Evolutionary conservation across 2,797 vertebrate genomes (phyloP).

Genomic region (Denticeps clupeoides): DNA sequence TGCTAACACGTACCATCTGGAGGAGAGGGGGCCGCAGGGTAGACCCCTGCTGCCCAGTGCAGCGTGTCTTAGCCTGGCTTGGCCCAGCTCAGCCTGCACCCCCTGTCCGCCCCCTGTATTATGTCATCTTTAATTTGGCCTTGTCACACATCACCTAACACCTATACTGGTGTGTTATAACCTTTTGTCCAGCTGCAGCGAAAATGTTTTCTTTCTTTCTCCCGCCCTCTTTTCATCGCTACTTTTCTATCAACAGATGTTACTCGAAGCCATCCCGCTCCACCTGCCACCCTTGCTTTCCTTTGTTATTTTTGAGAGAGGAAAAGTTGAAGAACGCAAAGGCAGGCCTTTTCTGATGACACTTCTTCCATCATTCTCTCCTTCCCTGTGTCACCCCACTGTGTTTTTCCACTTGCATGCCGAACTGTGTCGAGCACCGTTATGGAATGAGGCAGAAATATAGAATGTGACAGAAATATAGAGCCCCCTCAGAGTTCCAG

Average conservation of each 20-base stretch:
- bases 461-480: constrained; percentile 46
- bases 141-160: constrained; percentile 67
- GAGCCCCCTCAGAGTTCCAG: constrained; percentile 37
- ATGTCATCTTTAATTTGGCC: constrained; percentile 65
- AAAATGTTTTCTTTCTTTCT: constrained; percentile 49
- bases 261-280: constrained; percentile 17
- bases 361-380: constrained; percentile 29
- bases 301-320: constrained; percentile 28
- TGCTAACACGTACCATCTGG: constrained; percentile 69
- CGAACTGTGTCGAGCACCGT: constrained; percentile 32
- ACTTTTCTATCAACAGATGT: constrained; percentile 30
- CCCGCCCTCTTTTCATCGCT: constrained; percentile 28
- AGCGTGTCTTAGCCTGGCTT: constrained; percentile 16
- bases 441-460: constrained; percentile 37
- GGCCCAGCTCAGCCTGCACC: constrained; percentile 2
- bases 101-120: constrained; percentile 42
- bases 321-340: constrained; percentile 13
- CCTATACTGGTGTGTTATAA: constrained; percentile 57
- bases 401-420: constrained; percentile 26
- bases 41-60: constrained; percentile 56
- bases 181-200: constrained; percentile 54
- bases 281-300: constrained; percentile 37
- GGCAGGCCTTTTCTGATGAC: constrained; percentile 31
- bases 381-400: constrained; percentile 23
- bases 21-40: constrained; percentile 48